Percentiles rank a stretch among this genome's conserved stretches.
Evolutionary conservation across 2,888 invertebrate species (phyloP).

Genomic region (Drosophila flavopinicola): DNA sequence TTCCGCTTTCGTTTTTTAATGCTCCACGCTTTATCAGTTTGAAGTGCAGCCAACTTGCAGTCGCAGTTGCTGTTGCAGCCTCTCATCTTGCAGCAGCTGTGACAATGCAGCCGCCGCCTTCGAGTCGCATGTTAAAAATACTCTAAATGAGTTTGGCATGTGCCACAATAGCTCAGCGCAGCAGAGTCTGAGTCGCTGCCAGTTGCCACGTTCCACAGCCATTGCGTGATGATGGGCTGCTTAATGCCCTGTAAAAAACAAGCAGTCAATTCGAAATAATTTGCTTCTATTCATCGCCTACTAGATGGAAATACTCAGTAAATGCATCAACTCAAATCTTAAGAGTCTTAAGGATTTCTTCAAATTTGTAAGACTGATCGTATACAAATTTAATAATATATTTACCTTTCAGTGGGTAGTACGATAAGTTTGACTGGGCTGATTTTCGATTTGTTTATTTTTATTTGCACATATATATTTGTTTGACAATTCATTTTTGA

Average conservation of each 20-base stretch:
- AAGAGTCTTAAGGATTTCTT: no score
- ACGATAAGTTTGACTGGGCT: no score
- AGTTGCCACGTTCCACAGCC: slow-evolving; percentile 18
- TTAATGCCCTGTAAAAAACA: slow-evolving; percentile 4
- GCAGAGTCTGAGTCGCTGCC: slow-evolving; percentile 10
- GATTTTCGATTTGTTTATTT: no score
- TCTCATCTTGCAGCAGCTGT: slow-evolving; percentile 37
- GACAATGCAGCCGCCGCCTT: slow-evolving; percentile 31
- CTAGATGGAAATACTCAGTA: no score
- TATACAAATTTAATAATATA: no score
- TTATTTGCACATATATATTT: no score
- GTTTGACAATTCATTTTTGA: no score
- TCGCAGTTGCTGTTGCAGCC: slow-evolving; percentile 7
- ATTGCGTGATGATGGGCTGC: slow-evolving; percentile 8
- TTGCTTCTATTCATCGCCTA: no score
- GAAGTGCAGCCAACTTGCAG: slow-evolving; percentile 56
- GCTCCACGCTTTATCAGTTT: slow-evolving; percentile 50
- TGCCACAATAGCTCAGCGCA: slow-evolving; percentile 54
- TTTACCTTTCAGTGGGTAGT: no score
- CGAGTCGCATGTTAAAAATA: slow-evolving; percentile 61
- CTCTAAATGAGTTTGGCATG: slow-evolving; percentile 73
- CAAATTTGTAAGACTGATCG: no score
- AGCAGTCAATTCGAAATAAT: no score
- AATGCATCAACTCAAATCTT: no score
- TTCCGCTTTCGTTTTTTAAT: slow-evolving; percentile 59